Base-by-base conservation (phyloP, 2,888 invertebrate genomes). In the Aphidoletes aphidimyza region DNA sequence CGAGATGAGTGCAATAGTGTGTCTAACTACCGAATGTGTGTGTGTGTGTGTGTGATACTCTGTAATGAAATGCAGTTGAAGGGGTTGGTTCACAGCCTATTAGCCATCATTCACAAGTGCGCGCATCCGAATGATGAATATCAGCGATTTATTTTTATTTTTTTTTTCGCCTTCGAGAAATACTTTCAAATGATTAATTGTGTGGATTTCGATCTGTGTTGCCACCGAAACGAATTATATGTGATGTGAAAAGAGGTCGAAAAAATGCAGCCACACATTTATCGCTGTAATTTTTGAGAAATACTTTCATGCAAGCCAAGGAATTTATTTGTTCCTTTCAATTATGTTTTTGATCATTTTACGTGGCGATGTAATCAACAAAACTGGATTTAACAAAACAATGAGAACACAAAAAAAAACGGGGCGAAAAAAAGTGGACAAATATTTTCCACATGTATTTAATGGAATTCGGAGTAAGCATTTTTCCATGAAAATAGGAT, bases 101-200 rank as follows among this genome's bases (percentile, higher is more conserved):
- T 54, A 54, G n/a, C 2, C 22, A 22, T n/a, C 26, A 1, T 2
- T 22, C 54, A 54, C 26, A 49, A 49, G 54, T 26, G 26, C 22
- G 54, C 26, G 54, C 54, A 54, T 54, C 54, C 54, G 11, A 54
- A 54, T 54, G 54, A 22, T 11, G 54, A 54, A 54, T 54, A 54
- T 54, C 54, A 54, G 54, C 54, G 26, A 54, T 54, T 54, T 54
- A 54, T 54, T 54, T 26, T 22, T 22, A 11, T 47, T 47, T 17
- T 6, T 42, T 11, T 42, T 42, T 42, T 42, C 8, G 17, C 2
- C 47, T 26, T 26, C 22, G 26, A n/a, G n/a, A 54, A 54, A 54
- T 54, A 54, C 54, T 54, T 54, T 54, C 54, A 54, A 54, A 54
- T 54, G 54, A 54, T 54, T 54, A 54, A 54, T 54, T 54, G 54